phyloP scores from a whole-genome alignment of 2,888 invertebrate species.

The Xestia rhomboidea region DNA sequence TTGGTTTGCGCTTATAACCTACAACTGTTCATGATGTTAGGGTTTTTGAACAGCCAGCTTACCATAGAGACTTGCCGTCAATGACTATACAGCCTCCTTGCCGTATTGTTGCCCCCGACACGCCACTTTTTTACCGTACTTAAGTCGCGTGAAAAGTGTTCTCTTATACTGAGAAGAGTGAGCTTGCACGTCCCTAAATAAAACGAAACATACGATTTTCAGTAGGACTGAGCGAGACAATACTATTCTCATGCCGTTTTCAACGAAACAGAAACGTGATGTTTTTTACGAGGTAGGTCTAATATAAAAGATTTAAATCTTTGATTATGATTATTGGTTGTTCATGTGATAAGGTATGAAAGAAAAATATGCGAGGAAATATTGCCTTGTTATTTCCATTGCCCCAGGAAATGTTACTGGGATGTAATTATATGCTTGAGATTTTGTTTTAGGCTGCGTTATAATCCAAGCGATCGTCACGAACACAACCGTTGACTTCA shows the following conservation, averaged over 20 bases:
- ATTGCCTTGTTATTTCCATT: slow-evolving; percentile 21
- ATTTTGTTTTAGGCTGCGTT: neutral
- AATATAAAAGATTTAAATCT: neutral
- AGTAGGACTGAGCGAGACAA: neutral
- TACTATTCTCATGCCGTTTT: neutral
- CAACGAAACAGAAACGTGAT: neutral
- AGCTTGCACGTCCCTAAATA: neutral
- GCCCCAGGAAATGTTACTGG: slow-evolving; percentile 6
- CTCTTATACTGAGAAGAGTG: neutral
- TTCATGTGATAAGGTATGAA: slow-evolving; percentile 1
- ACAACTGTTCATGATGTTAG: neutral
- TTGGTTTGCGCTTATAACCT: neutral
- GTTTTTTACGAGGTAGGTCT: neutral
- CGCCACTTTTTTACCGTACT: neutral
- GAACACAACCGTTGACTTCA: neutral
- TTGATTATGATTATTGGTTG: slow-evolving; percentile 30
- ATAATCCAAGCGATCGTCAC: neutral
- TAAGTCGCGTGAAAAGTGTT: neutral
- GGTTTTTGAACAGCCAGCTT: neutral
- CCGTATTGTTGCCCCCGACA: neutral
- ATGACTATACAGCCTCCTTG: too few species aligned
- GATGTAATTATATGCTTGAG: slow-evolving; percentile 4
- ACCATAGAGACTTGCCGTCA: neutral
- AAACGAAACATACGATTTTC: neutral
- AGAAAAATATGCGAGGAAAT: slow-evolving; percentile 41